phyloP scores from a whole-genome alignment of 2,113 vertebrate genomes.

The Barbus barbus region DNA sequence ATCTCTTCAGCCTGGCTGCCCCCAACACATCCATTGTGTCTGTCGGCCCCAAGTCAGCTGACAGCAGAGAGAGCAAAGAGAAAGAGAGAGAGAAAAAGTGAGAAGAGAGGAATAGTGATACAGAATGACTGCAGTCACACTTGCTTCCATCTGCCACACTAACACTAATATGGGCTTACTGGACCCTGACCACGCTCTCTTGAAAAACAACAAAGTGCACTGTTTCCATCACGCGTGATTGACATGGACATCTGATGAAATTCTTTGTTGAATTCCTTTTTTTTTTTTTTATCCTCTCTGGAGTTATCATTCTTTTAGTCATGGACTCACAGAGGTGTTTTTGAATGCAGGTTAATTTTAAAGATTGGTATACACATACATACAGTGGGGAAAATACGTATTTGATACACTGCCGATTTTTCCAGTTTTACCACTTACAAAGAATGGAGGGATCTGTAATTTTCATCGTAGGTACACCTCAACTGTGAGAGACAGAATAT shows the following conservation, averaged over 20 bases:
- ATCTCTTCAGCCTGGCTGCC: slow-evolving; percentile 56
- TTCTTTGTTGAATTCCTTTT: slow-evolving; percentile 53
- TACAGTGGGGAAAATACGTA: no score
- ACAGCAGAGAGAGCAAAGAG: slow-evolving; percentile 33
- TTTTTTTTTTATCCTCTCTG: slow-evolving; percentile 9
- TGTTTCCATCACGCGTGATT: slow-evolving; percentile 62
- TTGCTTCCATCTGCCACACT: slow-evolving; percentile 36
- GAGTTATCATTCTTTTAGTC: slow-evolving; percentile 10
- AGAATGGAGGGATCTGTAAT: no score
- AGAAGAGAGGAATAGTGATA: slow-evolving; percentile 72
- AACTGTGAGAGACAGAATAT: no score
- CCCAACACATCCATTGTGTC: slow-evolving; percentile 51
- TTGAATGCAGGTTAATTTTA: background rate
- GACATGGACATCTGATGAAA: slow-evolving; percentile 67
- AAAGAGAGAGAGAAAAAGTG: slow-evolving; percentile 52
- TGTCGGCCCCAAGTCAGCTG: slow-evolving; percentile 34
- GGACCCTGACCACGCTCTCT: slow-evolving; percentile 63
- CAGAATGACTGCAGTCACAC: slow-evolving; percentile 64
- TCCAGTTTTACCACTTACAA: no score
- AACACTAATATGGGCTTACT: slow-evolving; percentile 75
- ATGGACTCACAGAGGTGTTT: background rate
- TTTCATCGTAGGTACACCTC: no score
- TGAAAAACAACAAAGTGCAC: slow-evolving; percentile 70
- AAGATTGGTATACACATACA: no score
- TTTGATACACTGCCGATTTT: no score